Conservation (phyloP, 2,888 invertebrate genomes). For the Hirtodrosophila cameraria region DNA sequence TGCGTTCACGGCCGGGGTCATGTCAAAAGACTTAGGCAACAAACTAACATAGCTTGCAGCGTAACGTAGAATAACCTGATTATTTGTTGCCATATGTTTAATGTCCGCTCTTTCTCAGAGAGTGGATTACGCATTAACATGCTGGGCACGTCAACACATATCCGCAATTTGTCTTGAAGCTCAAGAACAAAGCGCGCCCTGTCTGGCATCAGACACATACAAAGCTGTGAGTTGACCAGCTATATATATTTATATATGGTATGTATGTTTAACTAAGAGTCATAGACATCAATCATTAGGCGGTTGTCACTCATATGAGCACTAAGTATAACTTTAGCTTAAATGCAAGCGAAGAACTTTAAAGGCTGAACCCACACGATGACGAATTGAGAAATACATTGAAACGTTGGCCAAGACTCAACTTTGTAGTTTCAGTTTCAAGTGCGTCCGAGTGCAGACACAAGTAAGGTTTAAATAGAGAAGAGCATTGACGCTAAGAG, state of each 20-base stretch:
- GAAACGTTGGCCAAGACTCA: not conserved
- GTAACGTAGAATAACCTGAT: slow-evolving; percentile 14
- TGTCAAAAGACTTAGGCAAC: slow-evolving; percentile 26
- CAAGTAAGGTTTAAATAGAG: too few relatives aligned
- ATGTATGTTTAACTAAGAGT: slow-evolving; percentile 23
- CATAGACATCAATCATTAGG: slow-evolving; percentile 41
- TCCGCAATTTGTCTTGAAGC: slow-evolving; percentile 66
- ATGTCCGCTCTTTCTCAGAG: slow-evolving; percentile 17
- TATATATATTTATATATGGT: not conserved
- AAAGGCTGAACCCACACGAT: slow-evolving; percentile 32
- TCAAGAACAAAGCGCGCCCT: slow-evolving; percentile 67
- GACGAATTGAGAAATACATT: slow-evolving; percentile 2
- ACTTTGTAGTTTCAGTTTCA: not conserved
- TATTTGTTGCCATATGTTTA: slow-evolving; percentile 1
- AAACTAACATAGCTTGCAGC: slow-evolving; percentile 11
- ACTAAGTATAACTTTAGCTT: slow-evolving; percentile 29
- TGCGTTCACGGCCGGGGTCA: slow-evolving; percentile 33
- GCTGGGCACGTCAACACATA: slow-evolving; percentile 63
- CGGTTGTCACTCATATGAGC: slow-evolving; percentile 16
- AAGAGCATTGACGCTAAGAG: slow-evolving; percentile 2
- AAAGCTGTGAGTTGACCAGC: not conserved
- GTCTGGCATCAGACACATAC: slow-evolving; percentile 16
- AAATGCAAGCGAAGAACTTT: slow-evolving; percentile 35
- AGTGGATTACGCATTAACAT: slow-evolving; percentile 37
- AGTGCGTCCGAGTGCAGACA: not conserved